These are phyloP conservation scores for Phylloscopus trochilus DNA, from an alignment of 2,113 vertebrate species.

Conservation along the genomic window DNA sequence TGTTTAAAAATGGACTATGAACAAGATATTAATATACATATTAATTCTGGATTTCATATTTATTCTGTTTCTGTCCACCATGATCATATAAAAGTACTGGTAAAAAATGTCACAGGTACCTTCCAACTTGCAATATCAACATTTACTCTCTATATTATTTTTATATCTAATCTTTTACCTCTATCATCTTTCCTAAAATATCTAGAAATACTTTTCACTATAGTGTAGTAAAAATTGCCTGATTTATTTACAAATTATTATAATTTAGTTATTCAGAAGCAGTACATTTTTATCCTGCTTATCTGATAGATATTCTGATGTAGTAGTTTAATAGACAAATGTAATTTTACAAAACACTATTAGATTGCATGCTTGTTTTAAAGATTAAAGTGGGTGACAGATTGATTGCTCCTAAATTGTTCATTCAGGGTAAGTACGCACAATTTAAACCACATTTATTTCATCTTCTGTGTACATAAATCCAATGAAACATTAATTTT, in stretches of 20 bases:
- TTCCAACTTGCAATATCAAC: background rate
- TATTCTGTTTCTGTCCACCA: background rate
- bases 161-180: background rate
- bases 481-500: constrained; percentile 24
- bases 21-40: background rate
- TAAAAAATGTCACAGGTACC: background rate
- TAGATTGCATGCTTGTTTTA: constrained; percentile 13
- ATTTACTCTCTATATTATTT: background rate
- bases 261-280: background rate
- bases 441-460: constrained; percentile 21
- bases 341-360: background rate
- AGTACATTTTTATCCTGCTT: background rate
- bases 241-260: background rate
- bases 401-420: background rate
- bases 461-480: background rate
- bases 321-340: constrained; percentile 19
- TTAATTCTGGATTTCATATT: background rate
- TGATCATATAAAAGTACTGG: background rate
- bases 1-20: background rate
- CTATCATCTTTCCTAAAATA: background rate
- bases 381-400: background rate
- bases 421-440: background rate
- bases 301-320: background rate
- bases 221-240: background rate
- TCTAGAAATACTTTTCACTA: background rate